A percentile compares a stretch with the other conserved stretches of the same genome.
Conservation (phyloP, 2,888 invertebrate species). For the Stenichneumon culpator region DNA sequence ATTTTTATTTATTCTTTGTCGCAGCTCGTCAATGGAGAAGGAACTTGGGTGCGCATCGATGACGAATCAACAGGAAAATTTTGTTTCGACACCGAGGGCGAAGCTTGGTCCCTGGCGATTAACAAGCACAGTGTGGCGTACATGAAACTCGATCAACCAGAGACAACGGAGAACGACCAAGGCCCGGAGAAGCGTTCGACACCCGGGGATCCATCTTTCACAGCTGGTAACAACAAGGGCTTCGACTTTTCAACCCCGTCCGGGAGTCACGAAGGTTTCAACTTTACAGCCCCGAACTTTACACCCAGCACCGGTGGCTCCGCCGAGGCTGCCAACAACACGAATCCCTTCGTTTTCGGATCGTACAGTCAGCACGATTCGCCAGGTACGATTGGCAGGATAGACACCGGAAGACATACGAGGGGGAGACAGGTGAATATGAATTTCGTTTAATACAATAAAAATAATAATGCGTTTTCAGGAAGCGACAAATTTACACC, state of each 20-base stretch:
- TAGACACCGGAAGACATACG: background rate
- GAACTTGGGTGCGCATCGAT: constrained; percentile 89
- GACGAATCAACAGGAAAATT: constrained; percentile 88
- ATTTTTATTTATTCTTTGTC: constrained; percentile 52
- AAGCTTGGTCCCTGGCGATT: constrained; percentile 91
- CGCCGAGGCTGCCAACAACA: constrained; percentile 77
- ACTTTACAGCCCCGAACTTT: constrained; percentile 78
- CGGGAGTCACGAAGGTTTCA: constrained; percentile 79
- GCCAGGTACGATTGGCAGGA: constrained; percentile 71
- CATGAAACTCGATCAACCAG: constrained; percentile 86
- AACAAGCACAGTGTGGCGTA: constrained; percentile 89
- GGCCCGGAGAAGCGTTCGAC: constrained; percentile 74
- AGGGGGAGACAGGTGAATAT: constrained; percentile 26
- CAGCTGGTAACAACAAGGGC: constrained; percentile 84
- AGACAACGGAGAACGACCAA: constrained; percentile 81
- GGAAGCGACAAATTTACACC: constrained; percentile 76
- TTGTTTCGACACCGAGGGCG: constrained; percentile 89
- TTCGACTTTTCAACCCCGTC: constrained; percentile 87
- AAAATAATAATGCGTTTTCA: constrained; percentile 61
- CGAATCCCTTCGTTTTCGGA: constrained; percentile 85
- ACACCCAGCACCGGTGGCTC: constrained; percentile 74
- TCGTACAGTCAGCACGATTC: constrained; percentile 81
- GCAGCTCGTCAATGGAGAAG: constrained; percentile 88
- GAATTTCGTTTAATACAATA: constrained; percentile 2
- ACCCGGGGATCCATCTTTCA: constrained; percentile 76